A percentile compares a stretch with the other conserved stretches of the same genome.
Conservation (phyloP, 2,113 vertebrate species). For the Miniopterus natalensis region DNA sequence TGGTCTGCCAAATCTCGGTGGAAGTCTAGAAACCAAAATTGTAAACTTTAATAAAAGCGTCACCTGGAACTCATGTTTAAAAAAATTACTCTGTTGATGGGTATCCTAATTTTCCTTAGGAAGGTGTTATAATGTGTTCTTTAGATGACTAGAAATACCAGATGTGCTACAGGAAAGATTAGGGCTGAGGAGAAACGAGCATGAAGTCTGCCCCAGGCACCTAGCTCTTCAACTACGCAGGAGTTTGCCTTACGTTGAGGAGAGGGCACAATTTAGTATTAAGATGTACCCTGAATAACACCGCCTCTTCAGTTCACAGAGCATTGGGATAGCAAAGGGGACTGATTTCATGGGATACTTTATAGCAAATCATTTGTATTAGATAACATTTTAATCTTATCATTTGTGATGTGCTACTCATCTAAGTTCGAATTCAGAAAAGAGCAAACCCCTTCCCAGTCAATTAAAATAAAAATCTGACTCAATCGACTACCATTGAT, state of each 20-base stretch:
- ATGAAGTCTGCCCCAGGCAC: neutral
- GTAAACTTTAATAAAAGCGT: neutral
- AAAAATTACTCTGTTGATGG: neutral
- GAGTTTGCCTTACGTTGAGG: neutral
- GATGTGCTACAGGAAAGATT: neutral
- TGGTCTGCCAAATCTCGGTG: neutral
- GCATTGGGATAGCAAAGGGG: neutral
- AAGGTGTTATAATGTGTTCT: neutral
- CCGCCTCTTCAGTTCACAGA: neutral
- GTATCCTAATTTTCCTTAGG: neutral
- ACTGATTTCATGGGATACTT: neutral
- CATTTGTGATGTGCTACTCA: neutral
- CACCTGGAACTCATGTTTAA: neutral
- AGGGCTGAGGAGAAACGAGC: neutral
- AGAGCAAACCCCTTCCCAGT: neutral
- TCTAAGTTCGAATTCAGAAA: neutral
- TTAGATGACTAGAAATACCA: neutral
- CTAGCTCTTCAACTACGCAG: neutral
- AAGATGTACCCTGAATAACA: neutral
- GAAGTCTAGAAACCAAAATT: slow-evolving; percentile 20
- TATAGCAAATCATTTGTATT: neutral
- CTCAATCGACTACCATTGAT: neutral
- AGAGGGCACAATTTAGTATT: neutral
- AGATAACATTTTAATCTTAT: neutral
- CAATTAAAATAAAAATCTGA: neutral